Conservation (phyloP, 2,888 invertebrate genomes). For the Linnaemya vulpina region DNA sequence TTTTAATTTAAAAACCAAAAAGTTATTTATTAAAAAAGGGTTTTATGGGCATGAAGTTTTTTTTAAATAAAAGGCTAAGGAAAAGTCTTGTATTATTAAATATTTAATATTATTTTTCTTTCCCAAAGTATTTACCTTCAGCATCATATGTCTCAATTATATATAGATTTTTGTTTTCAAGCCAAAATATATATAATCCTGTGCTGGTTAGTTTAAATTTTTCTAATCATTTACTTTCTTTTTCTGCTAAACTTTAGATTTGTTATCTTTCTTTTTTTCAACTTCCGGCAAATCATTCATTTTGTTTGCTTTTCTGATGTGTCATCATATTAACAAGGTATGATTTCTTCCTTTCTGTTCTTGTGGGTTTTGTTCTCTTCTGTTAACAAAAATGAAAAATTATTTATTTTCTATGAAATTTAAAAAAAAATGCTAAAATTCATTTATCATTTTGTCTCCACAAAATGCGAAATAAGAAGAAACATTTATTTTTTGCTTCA, state of each 20-base stretch:
- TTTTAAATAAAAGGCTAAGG: too few species aligned
- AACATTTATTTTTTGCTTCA: constrained; percentile 2
- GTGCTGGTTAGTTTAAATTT: constrained; percentile 10
- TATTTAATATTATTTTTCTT: neutral
- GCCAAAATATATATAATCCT: neutral
- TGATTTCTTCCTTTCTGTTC: constrained; percentile 41
- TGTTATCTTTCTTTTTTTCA: neutral
- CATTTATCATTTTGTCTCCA: constrained; percentile 68
- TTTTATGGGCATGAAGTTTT: too few species aligned
- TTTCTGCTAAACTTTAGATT: constrained; percentile 3
- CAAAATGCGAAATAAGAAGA: constrained; percentile 33
- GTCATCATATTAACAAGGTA: constrained; percentile 66
- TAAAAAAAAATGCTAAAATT: constrained; percentile 16
- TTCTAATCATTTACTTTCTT: constrained; percentile 3
- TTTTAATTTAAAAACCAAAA: neutral
- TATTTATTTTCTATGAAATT: constrained; percentile 14
- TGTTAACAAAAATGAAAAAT: constrained; percentile 54
- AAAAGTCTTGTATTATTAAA: neutral
- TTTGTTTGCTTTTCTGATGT: constrained; percentile 46
- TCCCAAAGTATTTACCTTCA: neutral
- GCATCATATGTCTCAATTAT: constrained; percentile 62
- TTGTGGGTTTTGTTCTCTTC: neutral
- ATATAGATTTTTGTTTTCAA: constrained; percentile 25
- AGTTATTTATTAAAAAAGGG: too few species aligned
- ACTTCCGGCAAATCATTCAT: constrained; percentile 42